These are phyloP conservation scores for Drosophila yakuba DNA, from an alignment of 1,140 invertebrate genomes.

Conservation along the genomic window DNA sequence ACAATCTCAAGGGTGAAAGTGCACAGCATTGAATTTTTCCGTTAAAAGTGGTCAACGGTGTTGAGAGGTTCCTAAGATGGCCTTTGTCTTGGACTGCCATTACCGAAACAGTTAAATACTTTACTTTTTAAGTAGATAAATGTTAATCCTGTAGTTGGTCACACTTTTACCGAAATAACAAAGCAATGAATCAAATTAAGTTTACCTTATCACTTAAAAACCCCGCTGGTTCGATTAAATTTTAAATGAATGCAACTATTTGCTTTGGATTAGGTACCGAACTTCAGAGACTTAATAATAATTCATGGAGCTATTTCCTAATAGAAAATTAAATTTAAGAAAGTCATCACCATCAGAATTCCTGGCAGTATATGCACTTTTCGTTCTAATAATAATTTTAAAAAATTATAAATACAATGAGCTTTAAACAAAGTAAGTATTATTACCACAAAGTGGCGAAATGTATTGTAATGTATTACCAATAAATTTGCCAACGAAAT, in stretches of 20 bases:
- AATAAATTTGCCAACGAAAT: constrained; percentile 4
- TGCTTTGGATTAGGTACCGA: not conserved
- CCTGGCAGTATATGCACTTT: not conserved
- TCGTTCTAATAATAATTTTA: not conserved
- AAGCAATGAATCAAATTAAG: not conserved
- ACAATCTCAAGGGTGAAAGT: too few species aligned
- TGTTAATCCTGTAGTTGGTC: not conserved
- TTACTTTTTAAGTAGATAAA: too few species aligned
- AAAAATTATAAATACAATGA: constrained; percentile 1
- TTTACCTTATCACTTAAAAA: not conserved
- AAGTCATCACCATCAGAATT: not conserved
- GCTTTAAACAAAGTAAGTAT: not conserved
- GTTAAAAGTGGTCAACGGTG: not conserved
- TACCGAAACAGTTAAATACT: too few species aligned
- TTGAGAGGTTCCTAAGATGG: too few species aligned
- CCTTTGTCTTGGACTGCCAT: not conserved
- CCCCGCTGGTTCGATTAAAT: not conserved
- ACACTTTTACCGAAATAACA: not conserved
- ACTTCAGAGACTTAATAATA: too few species aligned
- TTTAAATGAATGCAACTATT: not conserved
- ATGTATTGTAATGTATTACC: constrained; percentile 20
- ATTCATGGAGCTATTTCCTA: too few species aligned
- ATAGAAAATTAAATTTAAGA: not conserved
- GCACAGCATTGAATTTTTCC: not conserved
- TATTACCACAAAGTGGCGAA: not conserved